A percentile compares a stretch with the other conserved stretches of the same genome.
phyloP scores from a whole-genome alignment of 1,140 invertebrate genomes.

The Aleiodes sp. region DNA sequence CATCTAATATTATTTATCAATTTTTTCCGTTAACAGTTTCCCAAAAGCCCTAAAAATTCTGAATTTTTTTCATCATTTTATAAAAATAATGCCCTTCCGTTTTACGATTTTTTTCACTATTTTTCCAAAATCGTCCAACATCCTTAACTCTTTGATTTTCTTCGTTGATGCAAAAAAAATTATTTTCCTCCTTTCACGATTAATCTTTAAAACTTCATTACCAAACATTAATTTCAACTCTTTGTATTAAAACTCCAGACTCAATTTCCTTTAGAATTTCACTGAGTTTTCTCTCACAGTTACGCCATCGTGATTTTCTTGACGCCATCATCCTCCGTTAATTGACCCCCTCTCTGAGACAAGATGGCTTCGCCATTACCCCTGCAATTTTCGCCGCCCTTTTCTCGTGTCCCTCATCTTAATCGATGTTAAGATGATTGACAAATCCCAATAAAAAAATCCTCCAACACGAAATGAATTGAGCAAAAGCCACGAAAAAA shows the following conservation, averaged over 20 bases:
- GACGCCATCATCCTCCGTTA: conserved; percentile 43
- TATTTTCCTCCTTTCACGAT: not conserved
- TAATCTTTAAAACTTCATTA: too few relatives aligned
- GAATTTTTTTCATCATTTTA: too few relatives aligned
- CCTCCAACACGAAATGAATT: not conserved
- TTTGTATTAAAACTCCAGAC: not conserved
- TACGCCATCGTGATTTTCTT: conserved; percentile 59
- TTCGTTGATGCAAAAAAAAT: too few relatives aligned
- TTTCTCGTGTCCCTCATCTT: not conserved
- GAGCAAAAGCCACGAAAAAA: too few relatives aligned
- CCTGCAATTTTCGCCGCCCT: conserved; percentile 61
- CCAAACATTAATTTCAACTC: not conserved
- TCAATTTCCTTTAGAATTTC: not conserved
- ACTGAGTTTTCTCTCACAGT: conserved; percentile 28
- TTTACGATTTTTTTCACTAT: too few relatives aligned
- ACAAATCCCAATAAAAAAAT: not conserved
- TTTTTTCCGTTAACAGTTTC: too few relatives aligned
- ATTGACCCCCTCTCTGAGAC: conserved; percentile 44
- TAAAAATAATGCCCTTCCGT: too few relatives aligned
- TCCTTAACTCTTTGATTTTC: too few relatives aligned
- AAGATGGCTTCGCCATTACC: conserved; percentile 64
- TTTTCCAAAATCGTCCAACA: too few relatives aligned
- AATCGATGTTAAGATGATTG: not conserved
- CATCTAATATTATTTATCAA: too few relatives aligned
- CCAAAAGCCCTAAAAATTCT: too few relatives aligned